Base-by-base conservation (phyloP, 2,113 vertebrate species). In the Eira barbara region DNA sequence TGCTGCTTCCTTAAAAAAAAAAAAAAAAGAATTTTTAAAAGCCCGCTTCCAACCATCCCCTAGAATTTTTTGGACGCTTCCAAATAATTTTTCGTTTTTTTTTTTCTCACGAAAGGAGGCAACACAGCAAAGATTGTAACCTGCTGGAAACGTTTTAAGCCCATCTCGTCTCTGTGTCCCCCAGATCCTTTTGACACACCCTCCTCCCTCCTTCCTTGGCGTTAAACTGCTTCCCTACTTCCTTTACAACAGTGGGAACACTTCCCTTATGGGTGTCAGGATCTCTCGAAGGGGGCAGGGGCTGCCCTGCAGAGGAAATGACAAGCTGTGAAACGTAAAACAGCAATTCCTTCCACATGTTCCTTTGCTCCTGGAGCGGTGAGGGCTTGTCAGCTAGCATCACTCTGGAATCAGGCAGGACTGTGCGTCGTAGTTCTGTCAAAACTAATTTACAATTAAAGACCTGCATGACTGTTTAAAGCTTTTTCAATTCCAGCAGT, bases 301-400 rank as follows among this genome's bases (percentile, higher is more conserved):
- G 99, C 99, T 99, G 99, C 98, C 98, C 99, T 98, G 98, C 98
- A 99, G 99, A 99, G 99, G 99, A 99, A 99, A 99, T 99, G 99
- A 99, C 99, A 99, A 99, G 99, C 99, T 99, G 99, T 99, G 99
- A 99, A 99, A 99, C 99, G 99, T 99, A 99, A 99, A 99, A 99
- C 99, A 99, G 99, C 99, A 99, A 99, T 99, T 99, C 99, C 99
- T 99, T 99, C 99, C 99, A 99, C 99, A 99, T 99, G 99, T 99
- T 99, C 96, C 98, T 98, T 98, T 98, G 98, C 99, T 99, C 98
- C 98, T 95, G 99, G 98, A 99, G 99, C 99, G 98, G 99, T 98
- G 98, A 99, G 98, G 98, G 99, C 99, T 98, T 99, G 99, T 99
- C 98, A 99, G 99, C 98, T 98, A 98, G 98, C 99, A 99, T 99